Conservation (phyloP, 2,113 vertebrate genomes). For the Sander lucioperca region DNA sequence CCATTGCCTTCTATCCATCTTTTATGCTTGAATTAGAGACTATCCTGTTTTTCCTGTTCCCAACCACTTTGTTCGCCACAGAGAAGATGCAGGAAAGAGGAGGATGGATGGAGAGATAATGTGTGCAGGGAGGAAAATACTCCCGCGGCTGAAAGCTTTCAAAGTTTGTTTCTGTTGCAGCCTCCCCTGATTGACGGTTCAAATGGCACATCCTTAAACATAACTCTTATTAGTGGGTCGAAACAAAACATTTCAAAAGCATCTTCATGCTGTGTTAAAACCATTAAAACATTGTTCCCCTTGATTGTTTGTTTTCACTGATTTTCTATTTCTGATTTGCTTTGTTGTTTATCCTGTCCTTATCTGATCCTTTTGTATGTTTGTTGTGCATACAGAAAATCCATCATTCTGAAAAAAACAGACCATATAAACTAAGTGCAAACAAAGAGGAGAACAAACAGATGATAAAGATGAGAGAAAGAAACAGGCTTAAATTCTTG, state of each 20-base stretch:
- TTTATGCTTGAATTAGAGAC: constrained; percentile 60
- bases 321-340: neutral
- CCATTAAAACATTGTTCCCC: neutral
- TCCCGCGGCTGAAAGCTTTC: neutral
- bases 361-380: constrained; percentile 60
- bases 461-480: constrained; percentile 38
- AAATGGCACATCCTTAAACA: constrained; percentile 30
- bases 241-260: constrained; percentile 46
- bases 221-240: constrained; percentile 10
- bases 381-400: constrained; percentile 65
- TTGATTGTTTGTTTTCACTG: neutral
- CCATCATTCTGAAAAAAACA: constrained; percentile 50
- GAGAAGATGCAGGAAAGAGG: constrained; percentile 29
- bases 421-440: constrained; percentile 20
- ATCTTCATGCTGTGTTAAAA: constrained; percentile 26
- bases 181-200: constrained; percentile 29
- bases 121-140: constrained; percentile 15
- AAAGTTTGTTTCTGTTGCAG: constrained; percentile 47
- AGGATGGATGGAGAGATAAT: constrained; percentile 32
- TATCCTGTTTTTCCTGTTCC: constrained; percentile 61
- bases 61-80: constrained; percentile 30
- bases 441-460: constrained; percentile 34
- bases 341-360: constrained; percentile 53
- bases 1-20: constrained; percentile 31
- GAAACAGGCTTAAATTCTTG: constrained; percentile 43